A percentile compares a stretch with the other conserved stretches of the same genome.
phyloP scores from a whole-genome alignment of 92 coral and sea anemone species.

The Pocillopora grandis region DNA sequence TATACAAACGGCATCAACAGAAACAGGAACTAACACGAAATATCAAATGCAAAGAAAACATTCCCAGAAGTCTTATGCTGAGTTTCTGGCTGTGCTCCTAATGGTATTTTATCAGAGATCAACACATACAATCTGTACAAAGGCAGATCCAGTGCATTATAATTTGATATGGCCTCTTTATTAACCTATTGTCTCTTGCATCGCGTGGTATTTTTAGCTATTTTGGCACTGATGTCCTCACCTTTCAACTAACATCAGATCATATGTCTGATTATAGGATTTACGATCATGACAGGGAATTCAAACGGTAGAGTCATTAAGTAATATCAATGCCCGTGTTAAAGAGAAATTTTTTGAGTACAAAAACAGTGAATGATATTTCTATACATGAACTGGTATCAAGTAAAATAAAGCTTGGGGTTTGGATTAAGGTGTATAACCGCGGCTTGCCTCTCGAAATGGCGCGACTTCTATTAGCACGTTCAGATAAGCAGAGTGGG shows the following conservation, averaged over 20 bases:
- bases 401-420: not conserved
- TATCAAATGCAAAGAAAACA: conserved; percentile 5
- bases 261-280: not conserved
- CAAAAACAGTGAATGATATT: too few relatives aligned
- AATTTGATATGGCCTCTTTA: not conserved
- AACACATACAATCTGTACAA: not conserved
- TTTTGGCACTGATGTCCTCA: too few relatives aligned
- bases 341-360: not conserved
- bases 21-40: not conserved
- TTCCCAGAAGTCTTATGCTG: not conserved
- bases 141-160: not conserved
- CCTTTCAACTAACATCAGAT: too few relatives aligned
- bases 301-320: conserved; percentile 2
- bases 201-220: not conserved
- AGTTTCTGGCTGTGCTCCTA: not conserved
- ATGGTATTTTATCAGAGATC: not conserved
- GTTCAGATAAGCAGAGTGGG: not conserved
- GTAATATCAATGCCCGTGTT: not conserved
- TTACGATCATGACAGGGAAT: not conserved
- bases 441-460: not conserved
- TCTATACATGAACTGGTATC: not conserved
- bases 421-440: too few relatives aligned
- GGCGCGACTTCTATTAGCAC: not conserved
- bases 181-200: not conserved
- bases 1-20: not conserved